Evolutionary conservation across 2,888 invertebrate species (phyloP).

Genomic region (Drosophila nr. perissopoda): DNA sequence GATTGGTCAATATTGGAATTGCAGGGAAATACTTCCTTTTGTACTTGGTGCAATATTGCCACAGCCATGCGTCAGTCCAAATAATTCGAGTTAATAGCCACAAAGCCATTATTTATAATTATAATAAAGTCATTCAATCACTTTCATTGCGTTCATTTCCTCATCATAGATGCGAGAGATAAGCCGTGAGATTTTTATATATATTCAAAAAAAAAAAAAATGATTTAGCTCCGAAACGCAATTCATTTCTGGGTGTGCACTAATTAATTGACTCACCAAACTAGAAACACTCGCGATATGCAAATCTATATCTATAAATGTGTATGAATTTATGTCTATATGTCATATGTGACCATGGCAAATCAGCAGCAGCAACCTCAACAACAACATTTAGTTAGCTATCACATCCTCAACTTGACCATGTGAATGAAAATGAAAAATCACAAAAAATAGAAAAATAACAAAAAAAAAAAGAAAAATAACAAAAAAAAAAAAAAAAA

Average conservation of each 20-base stretch:
- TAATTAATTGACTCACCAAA: constrained; percentile 9
- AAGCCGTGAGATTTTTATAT: not conserved
- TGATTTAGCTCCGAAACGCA: not conserved
- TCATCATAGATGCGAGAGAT: constrained; percentile 2
- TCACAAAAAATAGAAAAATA: not conserved
- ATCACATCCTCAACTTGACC: not conserved
- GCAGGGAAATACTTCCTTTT: constrained; percentile 21
- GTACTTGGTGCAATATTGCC: not conserved
- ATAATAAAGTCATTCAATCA: too few relatives aligned
- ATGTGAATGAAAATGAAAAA: not conserved
- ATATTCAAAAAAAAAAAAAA: not conserved
- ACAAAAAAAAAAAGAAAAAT: too few relatives aligned
- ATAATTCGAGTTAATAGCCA: not conserved
- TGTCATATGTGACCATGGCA: not conserved
- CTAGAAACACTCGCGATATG: not conserved
- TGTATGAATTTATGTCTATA: not conserved
- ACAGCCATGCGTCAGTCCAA: not conserved
- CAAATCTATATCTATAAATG: not conserved
- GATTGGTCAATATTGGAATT: not conserved
- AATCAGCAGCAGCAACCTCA: constrained; percentile 9
- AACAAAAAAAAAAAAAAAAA: not conserved
- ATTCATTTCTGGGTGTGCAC: constrained; percentile 1
- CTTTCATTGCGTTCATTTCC: constrained; percentile 14
- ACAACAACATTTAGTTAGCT: not conserved
- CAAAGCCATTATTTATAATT: constrained; percentile 16